phyloP scores from a whole-genome alignment of 2,113 vertebrate genomes.

The Pedetes capensis region DNA sequence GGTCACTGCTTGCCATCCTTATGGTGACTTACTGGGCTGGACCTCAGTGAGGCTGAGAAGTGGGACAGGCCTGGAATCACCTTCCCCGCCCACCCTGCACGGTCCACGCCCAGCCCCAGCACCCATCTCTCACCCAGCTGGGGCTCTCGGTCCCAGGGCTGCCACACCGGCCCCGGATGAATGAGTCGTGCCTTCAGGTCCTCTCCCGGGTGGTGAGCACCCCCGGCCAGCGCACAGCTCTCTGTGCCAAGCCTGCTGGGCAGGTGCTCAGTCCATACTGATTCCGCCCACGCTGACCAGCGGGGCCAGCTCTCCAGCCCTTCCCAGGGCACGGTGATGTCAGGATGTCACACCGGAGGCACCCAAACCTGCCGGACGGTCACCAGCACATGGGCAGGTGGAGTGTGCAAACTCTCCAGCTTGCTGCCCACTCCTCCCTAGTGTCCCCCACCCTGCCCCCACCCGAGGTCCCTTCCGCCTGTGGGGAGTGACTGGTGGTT shows the following conservation, averaged over 20 bases:
- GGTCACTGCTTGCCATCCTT: neutral
- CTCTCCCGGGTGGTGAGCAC: fast-evolving
- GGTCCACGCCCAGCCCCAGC: no score
- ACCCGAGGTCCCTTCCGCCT: constrained; percentile 22
- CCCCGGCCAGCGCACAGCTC: no score
- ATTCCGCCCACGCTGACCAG: neutral
- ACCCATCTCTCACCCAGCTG: neutral
- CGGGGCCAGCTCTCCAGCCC: neutral
- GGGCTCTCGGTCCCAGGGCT: neutral
- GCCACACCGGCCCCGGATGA: neutral
- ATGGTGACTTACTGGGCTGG: neutral
- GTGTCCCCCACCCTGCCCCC: neutral
- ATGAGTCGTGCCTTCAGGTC: neutral
- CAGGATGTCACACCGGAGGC: neutral
- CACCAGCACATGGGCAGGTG: neutral
- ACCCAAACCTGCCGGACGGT: neutral
- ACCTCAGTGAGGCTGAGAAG: neutral
- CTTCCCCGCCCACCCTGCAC: fast-evolving
- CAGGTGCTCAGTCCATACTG: neutral
- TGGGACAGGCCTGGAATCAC: neutral
- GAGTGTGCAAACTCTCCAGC: neutral
- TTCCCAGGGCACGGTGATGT: neutral
- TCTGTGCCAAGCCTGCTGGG: neutral
- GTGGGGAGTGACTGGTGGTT: constrained; percentile 78
- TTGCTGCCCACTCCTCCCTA: neutral